phyloP scores from a whole-genome alignment of 1,140 invertebrate species.

The Anastrepha obliqua region DNA sequence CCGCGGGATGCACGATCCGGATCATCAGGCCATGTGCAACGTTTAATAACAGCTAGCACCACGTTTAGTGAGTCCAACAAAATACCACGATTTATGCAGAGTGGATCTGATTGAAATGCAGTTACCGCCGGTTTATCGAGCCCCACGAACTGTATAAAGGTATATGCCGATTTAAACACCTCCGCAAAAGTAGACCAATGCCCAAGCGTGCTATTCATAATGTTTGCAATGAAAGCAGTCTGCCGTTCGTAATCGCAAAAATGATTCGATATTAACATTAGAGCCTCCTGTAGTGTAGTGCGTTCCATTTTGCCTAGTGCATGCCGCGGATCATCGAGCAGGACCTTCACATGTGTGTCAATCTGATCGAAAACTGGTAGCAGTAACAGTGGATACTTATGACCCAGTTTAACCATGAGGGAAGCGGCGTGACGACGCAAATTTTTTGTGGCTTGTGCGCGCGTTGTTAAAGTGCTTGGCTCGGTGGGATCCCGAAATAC shows the following conservation, averaged over 20 bases:
- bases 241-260: slow-evolving; percentile 92
- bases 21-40: slow-evolving; percentile 88
- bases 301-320: slow-evolving; percentile 90
- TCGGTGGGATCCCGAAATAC: slow-evolving; percentile 82
- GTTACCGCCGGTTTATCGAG: slow-evolving; percentile 81
- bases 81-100: slow-evolving; percentile 75
- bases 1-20: slow-evolving; percentile 85
- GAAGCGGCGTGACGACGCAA: slow-evolving; percentile 91
- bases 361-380: slow-evolving; percentile 92
- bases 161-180: slow-evolving; percentile 79
- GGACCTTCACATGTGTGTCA: slow-evolving; percentile 82
- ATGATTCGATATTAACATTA: slow-evolving; percentile 90
- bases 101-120: slow-evolving; percentile 72
- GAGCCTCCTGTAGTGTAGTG: slow-evolving; percentile 85
- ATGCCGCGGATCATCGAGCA: slow-evolving; percentile 79
- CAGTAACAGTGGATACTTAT: slow-evolving; percentile 88
- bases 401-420: slow-evolving; percentile 90
- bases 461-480: slow-evolving; percentile 69
- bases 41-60: slow-evolving; percentile 88
- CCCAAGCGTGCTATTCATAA: slow-evolving; percentile 79
- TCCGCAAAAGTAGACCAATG: slow-evolving; percentile 80
- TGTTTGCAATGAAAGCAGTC: slow-evolving; percentile 86
- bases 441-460: slow-evolving; percentile 86
- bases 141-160: slow-evolving; percentile 87
- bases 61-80: slow-evolving; percentile 82